phyloP scores from a whole-genome alignment of 1,140 invertebrate genomes.

The Halictus rubicundus region DNA sequence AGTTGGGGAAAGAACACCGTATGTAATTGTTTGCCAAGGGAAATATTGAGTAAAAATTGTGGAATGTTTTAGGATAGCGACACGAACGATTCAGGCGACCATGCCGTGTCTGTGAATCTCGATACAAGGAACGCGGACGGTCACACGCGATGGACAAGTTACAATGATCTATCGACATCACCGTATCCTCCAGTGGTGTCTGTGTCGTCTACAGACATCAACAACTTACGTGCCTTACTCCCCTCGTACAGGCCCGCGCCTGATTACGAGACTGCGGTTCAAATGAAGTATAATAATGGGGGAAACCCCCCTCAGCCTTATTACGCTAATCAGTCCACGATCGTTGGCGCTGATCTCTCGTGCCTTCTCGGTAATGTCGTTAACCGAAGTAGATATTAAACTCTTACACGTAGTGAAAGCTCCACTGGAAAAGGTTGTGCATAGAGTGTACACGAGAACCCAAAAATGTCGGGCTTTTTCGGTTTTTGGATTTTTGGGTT shows the following conservation, averaged over 20 bases:
- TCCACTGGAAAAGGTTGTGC: not conserved
- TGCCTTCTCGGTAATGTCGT: constrained; percentile 74
- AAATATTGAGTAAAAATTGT: not conserved
- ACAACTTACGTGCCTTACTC: constrained; percentile 85
- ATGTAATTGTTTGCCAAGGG: no score
- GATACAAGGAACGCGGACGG: constrained; percentile 72
- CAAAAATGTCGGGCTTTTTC: no score
- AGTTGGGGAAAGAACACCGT: no score
- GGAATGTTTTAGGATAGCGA: constrained; percentile 70
- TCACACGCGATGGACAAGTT: constrained; percentile 77
- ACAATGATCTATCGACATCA: constrained; percentile 78
- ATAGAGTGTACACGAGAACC: no score
- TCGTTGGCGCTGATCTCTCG: constrained; percentile 75
- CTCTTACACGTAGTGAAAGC: not conserved
- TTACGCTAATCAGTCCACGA: constrained; percentile 79
- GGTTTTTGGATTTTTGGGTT: no score
- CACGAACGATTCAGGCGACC: constrained; percentile 74
- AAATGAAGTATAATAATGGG: constrained; percentile 85
- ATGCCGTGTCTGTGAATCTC: constrained; percentile 73
- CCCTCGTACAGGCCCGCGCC: constrained; percentile 95
- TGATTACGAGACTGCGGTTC: constrained; percentile 96
- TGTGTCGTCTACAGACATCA: constrained; percentile 79
- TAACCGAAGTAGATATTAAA: constrained; percentile 76
- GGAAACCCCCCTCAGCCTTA: constrained; percentile 76
- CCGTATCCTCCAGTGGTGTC: constrained; percentile 77